Evolutionary conservation across 2,888 invertebrate species (phyloP).

Genomic region (Microctonus aethiopoides): DNA sequence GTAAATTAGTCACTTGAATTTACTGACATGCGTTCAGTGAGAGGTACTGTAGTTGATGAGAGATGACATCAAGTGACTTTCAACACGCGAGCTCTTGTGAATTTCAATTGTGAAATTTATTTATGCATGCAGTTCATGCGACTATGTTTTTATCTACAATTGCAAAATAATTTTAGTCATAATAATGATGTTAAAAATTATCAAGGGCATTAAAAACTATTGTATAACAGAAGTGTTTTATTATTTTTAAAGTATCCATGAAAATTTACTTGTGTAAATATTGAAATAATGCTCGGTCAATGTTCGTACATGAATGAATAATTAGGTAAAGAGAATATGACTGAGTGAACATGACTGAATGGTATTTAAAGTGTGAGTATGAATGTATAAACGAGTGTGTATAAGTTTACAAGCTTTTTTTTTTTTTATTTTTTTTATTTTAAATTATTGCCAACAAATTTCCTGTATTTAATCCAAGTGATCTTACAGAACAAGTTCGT

Average conservation of each 20-base stretch:
- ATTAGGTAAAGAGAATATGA: not conserved
- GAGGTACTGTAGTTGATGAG: not conserved
- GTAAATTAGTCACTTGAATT: not conserved
- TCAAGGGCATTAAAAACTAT: not conserved
- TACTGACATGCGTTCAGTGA: not conserved
- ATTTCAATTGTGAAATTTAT: not conserved
- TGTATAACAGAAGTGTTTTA: not conserved
- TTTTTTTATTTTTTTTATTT: not conserved
- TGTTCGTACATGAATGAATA: not conserved
- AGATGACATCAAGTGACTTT: slow-evolving; percentile 7
- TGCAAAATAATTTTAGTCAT: not conserved
- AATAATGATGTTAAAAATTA: not conserved
- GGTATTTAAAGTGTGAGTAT: not conserved
- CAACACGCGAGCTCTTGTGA: not conserved
- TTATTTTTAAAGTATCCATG: not conserved
- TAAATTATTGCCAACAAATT: not conserved
- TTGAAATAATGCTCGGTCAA: not conserved
- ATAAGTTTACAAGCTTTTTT: not conserved
- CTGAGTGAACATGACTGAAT: not conserved
- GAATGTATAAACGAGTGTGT: not conserved
- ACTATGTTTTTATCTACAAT: not conserved
- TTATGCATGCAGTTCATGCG: too few species aligned
- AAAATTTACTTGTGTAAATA: not conserved
- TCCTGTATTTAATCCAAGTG: not conserved
- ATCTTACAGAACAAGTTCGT: not conserved